A percentile compares a stretch with the other conserved stretches of the same genome.
Conservation (phyloP, 2,888 invertebrate genomes). For the Drosophila birchii region DNA sequence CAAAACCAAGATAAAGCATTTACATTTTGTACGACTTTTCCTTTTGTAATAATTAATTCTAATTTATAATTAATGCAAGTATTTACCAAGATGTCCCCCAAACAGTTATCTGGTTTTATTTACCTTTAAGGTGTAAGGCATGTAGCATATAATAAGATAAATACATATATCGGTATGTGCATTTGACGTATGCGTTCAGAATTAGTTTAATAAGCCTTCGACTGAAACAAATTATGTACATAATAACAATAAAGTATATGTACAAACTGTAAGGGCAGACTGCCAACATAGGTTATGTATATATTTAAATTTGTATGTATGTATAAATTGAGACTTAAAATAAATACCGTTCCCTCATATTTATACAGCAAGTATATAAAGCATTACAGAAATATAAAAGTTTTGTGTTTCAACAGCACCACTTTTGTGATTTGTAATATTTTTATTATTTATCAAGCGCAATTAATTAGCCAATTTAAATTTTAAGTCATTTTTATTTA, state of each 20-base stretch:
- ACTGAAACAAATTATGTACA: constrained; percentile 43
- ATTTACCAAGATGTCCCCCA: constrained; percentile 21
- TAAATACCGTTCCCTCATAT: constrained; percentile 40
- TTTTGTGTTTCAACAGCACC: constrained; percentile 10
- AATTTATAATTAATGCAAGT: constrained; percentile 6
- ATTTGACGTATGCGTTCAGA: constrained; percentile 43
- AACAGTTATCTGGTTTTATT: constrained; percentile 26
- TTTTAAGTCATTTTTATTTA: not conserved
- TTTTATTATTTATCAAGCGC: not conserved
- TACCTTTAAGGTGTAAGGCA: constrained; percentile 30
- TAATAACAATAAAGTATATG: constrained; percentile 39
- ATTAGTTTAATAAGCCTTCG: constrained; percentile 43
- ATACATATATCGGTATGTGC: constrained; percentile 37
- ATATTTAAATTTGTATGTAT: constrained; percentile 44
- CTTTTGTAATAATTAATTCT: not conserved
- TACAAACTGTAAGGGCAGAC: constrained; percentile 41
- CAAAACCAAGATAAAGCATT: constrained; percentile 2
- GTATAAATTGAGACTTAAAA: constrained; percentile 42
- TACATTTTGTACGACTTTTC: not conserved
- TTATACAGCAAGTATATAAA: constrained; percentile 27
- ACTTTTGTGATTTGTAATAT: constrained; percentile 8
- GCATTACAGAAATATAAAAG: not conserved
- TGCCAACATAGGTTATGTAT: constrained; percentile 44
- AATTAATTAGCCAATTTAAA: not conserved
- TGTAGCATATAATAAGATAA: constrained; percentile 29